These are phyloP conservation scores for Jaculus jaculus DNA, from an alignment of 2,113 vertebrate genomes.

Conservation along the genomic window DNA sequence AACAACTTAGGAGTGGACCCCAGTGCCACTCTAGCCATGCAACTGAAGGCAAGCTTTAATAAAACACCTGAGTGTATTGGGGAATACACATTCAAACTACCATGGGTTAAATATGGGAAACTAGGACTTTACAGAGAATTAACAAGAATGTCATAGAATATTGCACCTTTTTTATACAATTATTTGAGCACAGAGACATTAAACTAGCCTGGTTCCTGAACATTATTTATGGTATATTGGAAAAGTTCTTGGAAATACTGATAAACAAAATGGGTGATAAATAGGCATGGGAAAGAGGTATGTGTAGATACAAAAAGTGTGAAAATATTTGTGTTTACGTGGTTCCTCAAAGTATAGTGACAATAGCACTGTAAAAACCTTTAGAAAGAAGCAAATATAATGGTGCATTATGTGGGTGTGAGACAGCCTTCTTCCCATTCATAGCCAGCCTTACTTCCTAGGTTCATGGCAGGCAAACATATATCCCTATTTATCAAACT, in stretches of 20 bases:
- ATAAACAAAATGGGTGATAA: background rate
- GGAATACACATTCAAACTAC: too few relatives aligned
- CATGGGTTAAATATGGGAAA: background rate
- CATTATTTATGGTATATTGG: background rate
- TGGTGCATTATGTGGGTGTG: background rate
- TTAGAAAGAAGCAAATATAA: background rate
- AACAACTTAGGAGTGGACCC: too few relatives aligned
- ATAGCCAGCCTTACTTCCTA: background rate
- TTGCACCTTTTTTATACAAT: background rate
- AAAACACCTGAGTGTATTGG: too few relatives aligned
- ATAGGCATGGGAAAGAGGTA: background rate
- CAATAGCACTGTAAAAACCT: background rate
- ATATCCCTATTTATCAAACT: background rate
- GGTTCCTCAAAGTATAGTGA: background rate
- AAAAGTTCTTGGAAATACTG: background rate
- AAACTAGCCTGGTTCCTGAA: background rate
- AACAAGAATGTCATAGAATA: background rate
- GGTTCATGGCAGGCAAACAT: background rate
- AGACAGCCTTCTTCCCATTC: background rate
- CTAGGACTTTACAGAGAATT: background rate
- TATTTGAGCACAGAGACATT: background rate
- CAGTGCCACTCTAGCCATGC: too few relatives aligned
- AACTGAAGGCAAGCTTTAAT: too few relatives aligned
- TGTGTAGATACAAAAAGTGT: background rate
- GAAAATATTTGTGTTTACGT: background rate